Base-by-base conservation (phyloP, 1,140 invertebrate genomes). In the Paracyclopina nana region DNA sequence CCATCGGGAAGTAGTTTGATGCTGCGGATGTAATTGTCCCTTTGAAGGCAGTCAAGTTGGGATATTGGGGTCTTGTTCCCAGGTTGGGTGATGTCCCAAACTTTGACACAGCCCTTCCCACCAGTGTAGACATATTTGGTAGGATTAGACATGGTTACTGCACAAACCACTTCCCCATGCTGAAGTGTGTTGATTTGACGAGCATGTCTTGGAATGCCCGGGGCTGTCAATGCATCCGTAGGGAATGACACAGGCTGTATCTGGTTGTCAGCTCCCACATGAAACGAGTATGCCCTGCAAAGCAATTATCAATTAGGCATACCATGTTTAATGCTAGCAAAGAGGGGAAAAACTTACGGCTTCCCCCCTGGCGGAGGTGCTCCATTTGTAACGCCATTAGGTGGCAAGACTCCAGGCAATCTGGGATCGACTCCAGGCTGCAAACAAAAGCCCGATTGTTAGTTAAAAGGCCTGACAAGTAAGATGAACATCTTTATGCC, bases 91-190 rank as follows among this genome's bases (percentile, higher is more conserved):
- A 92, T 83, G 62, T 79, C 61, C 61, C 63, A 77, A 0, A 96
- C 82, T 69, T 96, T 97, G 41, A 97, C 91, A 68, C 88, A 95
- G 41, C 92, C 90, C 67, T 96, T 96, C 48, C 92, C 92, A n/a
- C 92, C 92, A 11, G 92, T 97, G 66, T 94, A 97, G 5, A 96
- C 87, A 65, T 90, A 85, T 63, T 87, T 78, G 51, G 83, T 86
- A 30, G 83, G 80, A 67, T 82, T 84, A 46, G 70, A 65, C 71
- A 95, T 73, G 72, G 85, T 68, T 68, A 96, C 68, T 70, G 92
- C 64, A 78, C 92, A 76, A 68, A 97, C 68, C 11, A 86, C 88
- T 67, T 97, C 92, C 8, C 91, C 92, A 63, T 97, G 92, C 55
- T 77, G 80, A 55, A 97, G 65, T 3, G 84, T 88, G 60, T 84